phyloP scores from a whole-genome alignment of 2,797 vertebrate species.

The Xenops minutus region DNA sequence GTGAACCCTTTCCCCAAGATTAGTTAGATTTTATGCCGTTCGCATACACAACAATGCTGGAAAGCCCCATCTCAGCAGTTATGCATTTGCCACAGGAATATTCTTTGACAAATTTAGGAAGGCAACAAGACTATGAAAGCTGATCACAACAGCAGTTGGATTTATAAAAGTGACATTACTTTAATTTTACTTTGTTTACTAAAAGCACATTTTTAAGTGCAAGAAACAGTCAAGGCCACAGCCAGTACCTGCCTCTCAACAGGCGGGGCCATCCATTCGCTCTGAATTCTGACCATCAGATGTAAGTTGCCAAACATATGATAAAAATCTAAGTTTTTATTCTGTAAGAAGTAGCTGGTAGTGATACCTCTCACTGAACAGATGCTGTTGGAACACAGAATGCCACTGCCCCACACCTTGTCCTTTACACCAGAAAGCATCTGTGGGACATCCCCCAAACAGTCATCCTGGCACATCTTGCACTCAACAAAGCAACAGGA shows the following conservation, averaged over 20 bases:
- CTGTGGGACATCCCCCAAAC: background rate
- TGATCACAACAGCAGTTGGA: background rate
- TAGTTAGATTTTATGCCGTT: background rate
- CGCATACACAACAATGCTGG: background rate
- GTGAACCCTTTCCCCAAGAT: background rate
- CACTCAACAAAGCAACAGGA: background rate
- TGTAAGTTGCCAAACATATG: background rate
- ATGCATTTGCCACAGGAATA: background rate
- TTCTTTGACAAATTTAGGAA: background rate
- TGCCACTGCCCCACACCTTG: background rate
- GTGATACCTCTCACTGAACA: background rate
- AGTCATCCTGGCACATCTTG: fast-evolving
- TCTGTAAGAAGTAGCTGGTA: background rate
- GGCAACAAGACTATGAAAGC: background rate
- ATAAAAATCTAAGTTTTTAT: background rate
- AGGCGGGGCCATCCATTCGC: background rate
- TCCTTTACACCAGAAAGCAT: background rate
- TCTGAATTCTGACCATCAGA: background rate
- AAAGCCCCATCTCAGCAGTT: background rate
- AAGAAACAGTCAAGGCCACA: background rate
- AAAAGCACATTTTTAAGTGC: background rate
- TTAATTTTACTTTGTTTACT: background rate
- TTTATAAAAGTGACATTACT: background rate
- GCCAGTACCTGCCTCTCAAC: background rate
- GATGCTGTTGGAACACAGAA: background rate